phyloP scores from a whole-genome alignment of 2,888 invertebrate species.

The Meliscaeva auricollis region DNA sequence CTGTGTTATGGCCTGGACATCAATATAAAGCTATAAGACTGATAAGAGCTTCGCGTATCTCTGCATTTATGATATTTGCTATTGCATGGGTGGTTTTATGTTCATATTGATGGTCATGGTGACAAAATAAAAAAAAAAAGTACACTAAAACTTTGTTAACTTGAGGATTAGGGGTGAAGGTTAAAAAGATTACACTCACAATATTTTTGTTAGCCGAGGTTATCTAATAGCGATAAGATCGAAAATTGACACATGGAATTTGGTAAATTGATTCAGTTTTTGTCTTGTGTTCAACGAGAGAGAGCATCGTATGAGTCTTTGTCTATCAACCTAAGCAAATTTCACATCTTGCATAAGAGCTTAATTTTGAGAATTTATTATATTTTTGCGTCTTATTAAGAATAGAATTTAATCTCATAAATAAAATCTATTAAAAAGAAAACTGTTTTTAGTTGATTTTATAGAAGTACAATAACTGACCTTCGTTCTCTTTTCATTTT shows the following conservation, averaged over 20 bases:
- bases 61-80: constrained; percentile 13
- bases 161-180: constrained; percentile 30
- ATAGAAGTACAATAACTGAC: no score
- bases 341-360: not conserved
- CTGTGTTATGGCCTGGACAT: constrained; percentile 6
- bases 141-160: constrained; percentile 15
- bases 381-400: not conserved
- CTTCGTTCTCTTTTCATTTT: no score
- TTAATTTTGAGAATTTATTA: not conserved
- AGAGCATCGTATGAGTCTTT: not conserved
- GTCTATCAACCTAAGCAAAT: not conserved
- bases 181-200: constrained; percentile 16
- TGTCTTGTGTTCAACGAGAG: not conserved
- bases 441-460: no score
- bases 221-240: constrained; percentile 31
- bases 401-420: not conserved
- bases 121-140: not conserved
- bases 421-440: no score
- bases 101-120: constrained; percentile 32
- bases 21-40: constrained; percentile 41
- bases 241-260: not conserved
- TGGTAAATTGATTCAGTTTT: constrained; percentile 25
- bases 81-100: constrained; percentile 2
- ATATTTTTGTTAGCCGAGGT: constrained; percentile 22
- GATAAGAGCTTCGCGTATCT: constrained; percentile 50